These are phyloP conservation scores for Macroramphosus scolopax DNA, from an alignment of 2,797 vertebrate species.

Conservation along the genomic window DNA sequence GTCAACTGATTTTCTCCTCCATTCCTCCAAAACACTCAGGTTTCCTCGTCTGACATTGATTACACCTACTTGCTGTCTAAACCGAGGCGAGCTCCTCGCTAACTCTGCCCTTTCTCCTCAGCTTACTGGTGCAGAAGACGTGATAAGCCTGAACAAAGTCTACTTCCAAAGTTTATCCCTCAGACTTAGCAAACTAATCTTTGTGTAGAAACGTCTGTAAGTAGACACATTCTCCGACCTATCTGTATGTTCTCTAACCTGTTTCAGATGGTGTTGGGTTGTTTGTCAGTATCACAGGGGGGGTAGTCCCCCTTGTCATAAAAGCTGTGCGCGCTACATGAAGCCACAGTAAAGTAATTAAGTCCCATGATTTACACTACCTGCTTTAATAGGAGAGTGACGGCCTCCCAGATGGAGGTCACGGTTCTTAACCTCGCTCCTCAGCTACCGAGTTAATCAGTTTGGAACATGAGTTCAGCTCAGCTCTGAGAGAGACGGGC, in stretches of 20 bases:
- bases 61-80: slow-evolving; percentile 30
- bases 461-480: too few relatives aligned
- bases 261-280: slow-evolving; percentile 1
- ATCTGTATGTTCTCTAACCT: background rate
- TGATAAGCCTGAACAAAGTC: slow-evolving; percentile 69
- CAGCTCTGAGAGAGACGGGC: slow-evolving; percentile 16
- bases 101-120: slow-evolving; percentile 43
- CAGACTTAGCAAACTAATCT: slow-evolving; percentile 32
- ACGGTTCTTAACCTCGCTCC: slow-evolving; percentile 56
- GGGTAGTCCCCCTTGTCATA: too few relatives aligned
- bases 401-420: slow-evolving; percentile 66
- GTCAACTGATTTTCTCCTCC: slow-evolving; percentile 49
- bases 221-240: slow-evolving; percentile 6
- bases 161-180: slow-evolving; percentile 45
- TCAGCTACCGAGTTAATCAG: slow-evolving; percentile 63
- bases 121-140: slow-evolving; percentile 28
- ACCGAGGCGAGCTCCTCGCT: slow-evolving; percentile 17
- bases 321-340: slow-evolving; percentile 32
- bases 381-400: slow-evolving; percentile 60
- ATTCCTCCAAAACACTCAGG: slow-evolving; percentile 20
- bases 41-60: slow-evolving; percentile 50
- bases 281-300: slow-evolving; percentile 9
- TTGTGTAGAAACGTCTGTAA: slow-evolving; percentile 19
- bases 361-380: slow-evolving; percentile 71
- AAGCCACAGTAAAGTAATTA: slow-evolving; percentile 71